These are phyloP conservation scores for Bruchidius siliquastri DNA, from an alignment of 2,888 invertebrate species.

Conservation along the genomic window DNA sequence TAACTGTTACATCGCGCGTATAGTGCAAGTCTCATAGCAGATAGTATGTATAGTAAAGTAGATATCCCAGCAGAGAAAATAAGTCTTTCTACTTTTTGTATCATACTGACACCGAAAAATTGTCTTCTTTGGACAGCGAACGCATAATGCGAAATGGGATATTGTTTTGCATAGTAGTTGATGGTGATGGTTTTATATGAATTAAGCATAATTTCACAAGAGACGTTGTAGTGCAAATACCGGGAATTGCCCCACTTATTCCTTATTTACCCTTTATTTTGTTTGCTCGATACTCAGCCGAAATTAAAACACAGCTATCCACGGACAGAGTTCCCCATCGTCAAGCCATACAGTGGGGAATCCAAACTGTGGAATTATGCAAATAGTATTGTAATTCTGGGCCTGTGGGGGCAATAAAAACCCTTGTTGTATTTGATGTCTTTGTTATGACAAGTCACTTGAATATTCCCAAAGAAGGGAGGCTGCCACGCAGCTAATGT, in stretches of 20 bases:
- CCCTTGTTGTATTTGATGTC: constrained; percentile 14
- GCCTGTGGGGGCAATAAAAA: constrained; percentile 1
- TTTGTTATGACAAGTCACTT: constrained; percentile 9
- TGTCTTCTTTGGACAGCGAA: too few species aligned
- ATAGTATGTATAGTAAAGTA: too few species aligned
- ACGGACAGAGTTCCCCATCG: not conserved
- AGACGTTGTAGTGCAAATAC: not conserved
- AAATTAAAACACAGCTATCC: not conserved
- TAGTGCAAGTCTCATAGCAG: too few species aligned
- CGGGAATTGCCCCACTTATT: not conserved
- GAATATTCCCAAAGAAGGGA: constrained; percentile 2
- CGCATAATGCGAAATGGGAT: too few species aligned
- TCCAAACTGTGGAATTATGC: constrained; percentile 17
- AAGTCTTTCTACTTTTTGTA: too few species aligned
- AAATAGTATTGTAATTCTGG: constrained; percentile 13
- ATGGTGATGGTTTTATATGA: too few species aligned
- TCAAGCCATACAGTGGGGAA: constrained; percentile 2
- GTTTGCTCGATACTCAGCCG: not conserved
- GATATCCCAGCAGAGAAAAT: too few species aligned
- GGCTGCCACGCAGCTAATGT: not conserved
- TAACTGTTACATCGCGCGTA: too few species aligned
- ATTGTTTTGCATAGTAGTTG: too few species aligned
- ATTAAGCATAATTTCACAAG: too few species aligned
- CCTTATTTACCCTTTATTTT: not conserved
- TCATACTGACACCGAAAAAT: too few species aligned